These are phyloP conservation scores for Chlorops oryzae DNA, from an alignment of 1,140 invertebrate genomes.

Conservation along the genomic window DNA sequence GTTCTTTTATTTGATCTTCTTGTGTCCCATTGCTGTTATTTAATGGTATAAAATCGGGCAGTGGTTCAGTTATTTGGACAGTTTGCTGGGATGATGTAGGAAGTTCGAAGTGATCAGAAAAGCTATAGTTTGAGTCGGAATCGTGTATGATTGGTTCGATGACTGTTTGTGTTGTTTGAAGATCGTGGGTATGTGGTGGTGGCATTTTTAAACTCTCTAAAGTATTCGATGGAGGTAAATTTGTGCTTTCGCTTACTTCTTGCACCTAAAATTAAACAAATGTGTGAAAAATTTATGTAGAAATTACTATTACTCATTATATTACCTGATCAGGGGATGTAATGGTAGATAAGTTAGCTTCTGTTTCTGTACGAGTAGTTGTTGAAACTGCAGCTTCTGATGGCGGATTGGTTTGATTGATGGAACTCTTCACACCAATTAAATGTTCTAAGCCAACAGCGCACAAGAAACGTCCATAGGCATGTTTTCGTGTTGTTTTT, in stretches of 20 bases:
- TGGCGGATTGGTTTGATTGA: no score
- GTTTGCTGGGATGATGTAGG: constrained; percentile 7
- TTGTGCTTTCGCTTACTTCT: constrained; percentile 14
- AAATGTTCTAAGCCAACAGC: constrained; percentile 18
- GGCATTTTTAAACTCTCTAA: background rate
- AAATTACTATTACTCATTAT: background rate
- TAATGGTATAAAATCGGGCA: constrained; percentile 38
- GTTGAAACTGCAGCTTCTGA: background rate
- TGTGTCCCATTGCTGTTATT: constrained; percentile 8
- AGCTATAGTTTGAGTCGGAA: constrained; percentile 45
- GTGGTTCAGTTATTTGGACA: constrained; percentile 14
- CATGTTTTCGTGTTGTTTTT: constrained; percentile 12
- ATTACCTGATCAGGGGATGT: constrained; percentile 13
- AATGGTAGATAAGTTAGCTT: background rate
- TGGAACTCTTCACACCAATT: constrained; percentile 11
- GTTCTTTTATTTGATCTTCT: background rate
- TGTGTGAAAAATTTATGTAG: no score
- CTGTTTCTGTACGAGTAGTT: background rate
- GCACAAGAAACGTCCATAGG: constrained; percentile 32
- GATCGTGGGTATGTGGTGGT: background rate
- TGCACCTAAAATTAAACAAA: constrained; percentile 7
- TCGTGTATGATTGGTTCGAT: constrained; percentile 14
- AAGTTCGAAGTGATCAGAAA: constrained; percentile 42
- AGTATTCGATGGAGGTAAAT: background rate
- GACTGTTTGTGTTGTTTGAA: background rate